Conservation (phyloP, 92 coral and sea anemone genomes). For the Umimayanthus chanpuru region DNA sequence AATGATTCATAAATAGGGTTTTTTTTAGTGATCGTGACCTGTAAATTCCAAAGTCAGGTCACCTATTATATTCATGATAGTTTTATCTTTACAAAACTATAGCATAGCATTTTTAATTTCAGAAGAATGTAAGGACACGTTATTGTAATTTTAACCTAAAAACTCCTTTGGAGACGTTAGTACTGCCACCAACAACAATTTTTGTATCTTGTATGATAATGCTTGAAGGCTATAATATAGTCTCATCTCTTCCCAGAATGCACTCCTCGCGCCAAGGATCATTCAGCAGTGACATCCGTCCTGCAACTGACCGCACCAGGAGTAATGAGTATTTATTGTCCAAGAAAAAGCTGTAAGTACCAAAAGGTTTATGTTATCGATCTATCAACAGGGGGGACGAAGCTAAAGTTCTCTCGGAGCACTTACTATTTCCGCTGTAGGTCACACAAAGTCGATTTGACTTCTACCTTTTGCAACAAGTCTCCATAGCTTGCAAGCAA, state of each 20-base stretch:
- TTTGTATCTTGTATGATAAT: background rate
- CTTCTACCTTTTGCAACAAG: background rate
- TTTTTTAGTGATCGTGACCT: too few species aligned
- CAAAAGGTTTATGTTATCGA: background rate
- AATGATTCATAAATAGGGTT: too few species aligned
- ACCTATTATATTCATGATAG: too few species aligned
- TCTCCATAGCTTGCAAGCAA: background rate
- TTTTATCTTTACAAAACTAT: too few species aligned
- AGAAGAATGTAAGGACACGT: too few species aligned
- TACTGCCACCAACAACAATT: too few species aligned
- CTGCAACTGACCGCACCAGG: slow-evolving; percentile 34
- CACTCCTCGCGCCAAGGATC: slow-evolving; percentile 72
- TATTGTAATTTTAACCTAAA: too few species aligned
- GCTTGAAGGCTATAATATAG: background rate
- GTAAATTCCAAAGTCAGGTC: too few species aligned
- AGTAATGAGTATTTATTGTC: slow-evolving; percentile 64
- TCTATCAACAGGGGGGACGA: background rate
- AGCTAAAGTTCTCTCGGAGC: background rate
- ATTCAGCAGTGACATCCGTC: slow-evolving; percentile 64
- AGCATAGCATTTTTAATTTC: too few species aligned
- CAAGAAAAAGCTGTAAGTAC: slow-evolving; percentile 77
- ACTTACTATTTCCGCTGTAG: background rate
- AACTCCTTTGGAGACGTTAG: too few species aligned
- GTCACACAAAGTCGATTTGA: background rate
- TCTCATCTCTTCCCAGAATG: slow-evolving; percentile 42